phyloP scores from a whole-genome alignment of 2,888 invertebrate species.

The Strigamia maritima region DNA sequence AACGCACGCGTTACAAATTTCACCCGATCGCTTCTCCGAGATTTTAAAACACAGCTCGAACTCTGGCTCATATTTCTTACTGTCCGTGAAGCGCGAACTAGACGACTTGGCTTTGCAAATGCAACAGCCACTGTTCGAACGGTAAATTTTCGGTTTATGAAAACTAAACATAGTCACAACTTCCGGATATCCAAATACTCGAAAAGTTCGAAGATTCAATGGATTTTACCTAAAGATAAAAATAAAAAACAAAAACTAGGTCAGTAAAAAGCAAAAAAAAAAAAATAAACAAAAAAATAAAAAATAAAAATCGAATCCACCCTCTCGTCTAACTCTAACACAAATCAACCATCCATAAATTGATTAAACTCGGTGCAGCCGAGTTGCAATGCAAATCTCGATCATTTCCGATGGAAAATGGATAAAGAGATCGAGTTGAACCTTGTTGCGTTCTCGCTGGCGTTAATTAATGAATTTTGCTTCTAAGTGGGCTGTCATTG shows the following conservation, averaged over 20 bases:
- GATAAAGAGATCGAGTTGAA: not conserved
- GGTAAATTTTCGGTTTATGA: constrained; percentile 80
- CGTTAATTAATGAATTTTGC: not conserved
- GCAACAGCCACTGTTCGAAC: constrained; percentile 77
- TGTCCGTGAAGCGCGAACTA: constrained; percentile 79
- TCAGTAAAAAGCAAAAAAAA: not conserved
- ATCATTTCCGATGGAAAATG: not conserved
- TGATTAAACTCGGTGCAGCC: not conserved
- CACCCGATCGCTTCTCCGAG: constrained; percentile 69
- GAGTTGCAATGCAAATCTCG: not conserved
- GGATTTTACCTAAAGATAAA: not conserved
- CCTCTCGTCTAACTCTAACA: not conserved
- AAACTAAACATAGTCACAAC: constrained; percentile 69
- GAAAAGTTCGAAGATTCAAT: not conserved
- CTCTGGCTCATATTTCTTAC: constrained; percentile 76
- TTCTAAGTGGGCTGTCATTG: not conserved
- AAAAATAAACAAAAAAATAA: not conserved
- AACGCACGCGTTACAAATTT: constrained; percentile 84
- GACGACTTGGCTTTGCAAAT: constrained; percentile 79
- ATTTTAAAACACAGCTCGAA: constrained; percentile 75
- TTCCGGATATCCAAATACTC: not conserved
- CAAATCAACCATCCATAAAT: constrained; percentile 4
- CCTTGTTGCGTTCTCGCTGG: not conserved
- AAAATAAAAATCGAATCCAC: not conserved
- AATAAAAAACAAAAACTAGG: not conserved